phyloP scores from a whole-genome alignment of 2,113 vertebrate genomes.

The Tor tambroides region DNA sequence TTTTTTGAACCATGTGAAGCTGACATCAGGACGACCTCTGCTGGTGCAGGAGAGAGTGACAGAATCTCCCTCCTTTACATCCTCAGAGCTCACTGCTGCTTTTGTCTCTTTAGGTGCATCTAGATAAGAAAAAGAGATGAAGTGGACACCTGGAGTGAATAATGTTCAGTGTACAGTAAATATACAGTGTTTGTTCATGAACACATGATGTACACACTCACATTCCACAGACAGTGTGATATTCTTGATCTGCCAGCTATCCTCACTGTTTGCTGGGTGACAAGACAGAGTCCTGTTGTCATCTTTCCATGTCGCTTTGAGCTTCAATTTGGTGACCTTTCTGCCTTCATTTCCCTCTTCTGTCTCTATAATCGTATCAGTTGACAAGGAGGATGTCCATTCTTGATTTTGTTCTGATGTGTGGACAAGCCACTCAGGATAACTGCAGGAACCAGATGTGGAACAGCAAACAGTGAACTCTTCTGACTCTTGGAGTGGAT shows the following conservation, averaged over 20 bases:
- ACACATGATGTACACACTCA: conserved; percentile 56
- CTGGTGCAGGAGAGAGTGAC: conserved; percentile 62
- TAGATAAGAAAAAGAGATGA: conserved; percentile 44
- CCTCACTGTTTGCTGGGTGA: neutral
- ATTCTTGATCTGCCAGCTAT: conserved; percentile 40
- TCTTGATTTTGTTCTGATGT: neutral
- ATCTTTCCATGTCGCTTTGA: conserved; percentile 44
- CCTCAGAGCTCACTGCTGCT: fast-evolving
- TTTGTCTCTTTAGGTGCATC: conserved; percentile 57
- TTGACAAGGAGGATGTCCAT: neutral
- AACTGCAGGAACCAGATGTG: conserved; percentile 51
- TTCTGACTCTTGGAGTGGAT: neutral
- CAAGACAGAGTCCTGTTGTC: conserved; percentile 64
- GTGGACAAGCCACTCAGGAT: neutral
- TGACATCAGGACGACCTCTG: conserved; percentile 45
- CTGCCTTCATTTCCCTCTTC: fast-evolving
- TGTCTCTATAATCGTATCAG: fast-evolving
- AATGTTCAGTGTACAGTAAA: neutral
- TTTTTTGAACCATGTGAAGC: conserved; percentile 57
- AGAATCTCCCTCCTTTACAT: conserved; percentile 1
- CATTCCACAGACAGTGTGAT: conserved; percentile 61
- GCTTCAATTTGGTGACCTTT: neutral
- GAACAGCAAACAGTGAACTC: conserved; percentile 45
- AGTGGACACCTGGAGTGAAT: neutral
- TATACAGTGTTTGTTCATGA: neutral